These are phyloP conservation scores for Smithornis capensis DNA, from an alignment of 2,113 vertebrate genomes.

Conservation along the genomic window DNA sequence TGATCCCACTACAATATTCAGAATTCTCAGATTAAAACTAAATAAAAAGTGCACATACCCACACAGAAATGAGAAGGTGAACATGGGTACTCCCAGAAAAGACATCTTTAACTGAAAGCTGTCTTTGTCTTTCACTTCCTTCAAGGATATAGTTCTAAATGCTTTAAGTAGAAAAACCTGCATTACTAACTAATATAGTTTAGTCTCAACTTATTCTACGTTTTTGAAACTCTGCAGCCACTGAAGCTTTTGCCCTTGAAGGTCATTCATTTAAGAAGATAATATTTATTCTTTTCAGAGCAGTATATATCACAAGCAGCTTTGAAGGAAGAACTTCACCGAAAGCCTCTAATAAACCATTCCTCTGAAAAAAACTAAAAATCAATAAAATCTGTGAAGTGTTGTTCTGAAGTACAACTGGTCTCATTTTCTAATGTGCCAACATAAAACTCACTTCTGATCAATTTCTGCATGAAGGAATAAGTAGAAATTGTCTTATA, in stretches of 20 bases:
- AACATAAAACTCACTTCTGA: constrained; percentile 45
- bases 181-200: not conserved
- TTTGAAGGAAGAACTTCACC: constrained; percentile 1
- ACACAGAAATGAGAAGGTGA: not conserved
- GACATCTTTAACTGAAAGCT: not conserved
- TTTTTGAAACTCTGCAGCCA: not conserved
- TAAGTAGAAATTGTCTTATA: not conserved
- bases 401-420: constrained; percentile 46
- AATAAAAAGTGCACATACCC: not conserved
- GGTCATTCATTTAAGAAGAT: constrained; percentile 38
- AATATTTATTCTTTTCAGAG: constrained; percentile 43
- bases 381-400: constrained; percentile 66
- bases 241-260: not conserved
- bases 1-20: not conserved
- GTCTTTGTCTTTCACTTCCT: not conserved
- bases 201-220: not conserved
- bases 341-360: constrained; percentile 42
- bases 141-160: not conserved
- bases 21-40: not conserved
- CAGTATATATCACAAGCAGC: not conserved
- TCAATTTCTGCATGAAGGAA: not conserved
- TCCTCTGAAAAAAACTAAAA: constrained; percentile 21
- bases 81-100: not conserved
- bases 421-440: constrained; percentile 46
- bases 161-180: not conserved